Conservation (phyloP, 2,797 vertebrate species). For the Craterocephalus amniculus region DNA sequence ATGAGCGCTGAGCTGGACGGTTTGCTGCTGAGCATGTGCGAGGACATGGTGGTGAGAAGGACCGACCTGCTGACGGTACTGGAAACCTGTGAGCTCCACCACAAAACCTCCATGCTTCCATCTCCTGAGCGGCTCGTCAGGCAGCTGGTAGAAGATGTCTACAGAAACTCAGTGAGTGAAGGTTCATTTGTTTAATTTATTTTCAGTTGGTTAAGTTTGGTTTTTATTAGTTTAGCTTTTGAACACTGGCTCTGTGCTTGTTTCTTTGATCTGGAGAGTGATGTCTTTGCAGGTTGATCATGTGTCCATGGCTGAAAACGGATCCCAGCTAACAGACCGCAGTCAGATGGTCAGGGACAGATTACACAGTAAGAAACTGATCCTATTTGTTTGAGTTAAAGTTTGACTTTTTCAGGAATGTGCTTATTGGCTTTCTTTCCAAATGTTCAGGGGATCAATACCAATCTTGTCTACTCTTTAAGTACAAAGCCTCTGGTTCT, state of each 20-base stretch:
- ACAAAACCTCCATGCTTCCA: constrained; percentile 74
- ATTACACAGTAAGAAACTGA: constrained; percentile 78
- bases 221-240: constrained; percentile 4
- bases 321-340: constrained; percentile 78
- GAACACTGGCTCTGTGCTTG: neutral
- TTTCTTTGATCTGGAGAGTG: constrained; percentile 23
- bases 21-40: constrained; percentile 89
- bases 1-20: constrained; percentile 82
- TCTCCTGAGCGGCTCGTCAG: constrained; percentile 78
- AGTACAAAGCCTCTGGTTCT: neutral
- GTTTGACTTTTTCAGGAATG: constrained; percentile 9
- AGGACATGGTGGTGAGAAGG: constrained; percentile 81
- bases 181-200: neutral
- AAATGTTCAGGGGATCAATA: neutral
- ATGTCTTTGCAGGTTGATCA: constrained; percentile 79
- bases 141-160: constrained; percentile 83
- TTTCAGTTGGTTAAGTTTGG: neutral
- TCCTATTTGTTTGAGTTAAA: constrained; percentile 5
- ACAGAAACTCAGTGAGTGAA: constrained; percentile 73
- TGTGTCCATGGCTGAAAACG: constrained; percentile 74
- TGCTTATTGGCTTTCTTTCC: neutral
- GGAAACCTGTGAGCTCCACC: constrained; percentile 82
- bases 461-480: neutral
- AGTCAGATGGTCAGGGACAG: constrained; percentile 87
- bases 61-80: constrained; percentile 81